phyloP scores from a whole-genome alignment of 1,140 invertebrate species.

The Tribolium madens region DNA sequence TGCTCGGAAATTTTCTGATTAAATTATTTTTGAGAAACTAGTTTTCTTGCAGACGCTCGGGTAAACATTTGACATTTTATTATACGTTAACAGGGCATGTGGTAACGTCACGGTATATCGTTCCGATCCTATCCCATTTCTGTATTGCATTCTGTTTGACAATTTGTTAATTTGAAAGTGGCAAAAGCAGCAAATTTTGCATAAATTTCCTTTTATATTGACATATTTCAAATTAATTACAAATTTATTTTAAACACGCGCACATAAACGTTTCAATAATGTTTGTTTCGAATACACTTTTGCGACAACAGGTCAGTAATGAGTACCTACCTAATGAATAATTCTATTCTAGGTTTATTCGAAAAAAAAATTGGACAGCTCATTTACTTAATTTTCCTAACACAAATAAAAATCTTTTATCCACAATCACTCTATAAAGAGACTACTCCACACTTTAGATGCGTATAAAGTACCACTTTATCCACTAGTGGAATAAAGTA shows the following conservation, averaged over 20 bases:
- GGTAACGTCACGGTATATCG: not conserved
- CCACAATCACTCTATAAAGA: no score
- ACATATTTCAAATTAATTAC: not conserved
- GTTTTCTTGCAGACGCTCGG: not conserved
- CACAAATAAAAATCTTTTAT: not conserved
- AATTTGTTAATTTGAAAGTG: not conserved
- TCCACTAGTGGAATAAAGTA: no score
- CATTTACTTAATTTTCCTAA: not conserved
- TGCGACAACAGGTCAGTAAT: no score
- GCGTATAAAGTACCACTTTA: no score
- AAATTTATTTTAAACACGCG: not conserved
- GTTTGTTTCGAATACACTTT: not conserved
- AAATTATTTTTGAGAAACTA: constrained; percentile 16
- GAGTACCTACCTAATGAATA: no score
- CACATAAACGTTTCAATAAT: not conserved
- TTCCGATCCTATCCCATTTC: not conserved
- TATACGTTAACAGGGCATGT: not conserved
- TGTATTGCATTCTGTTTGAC: not conserved
- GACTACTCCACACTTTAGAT: no score
- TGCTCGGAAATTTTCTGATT: constrained; percentile 11
- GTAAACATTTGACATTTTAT: constrained; percentile 6
- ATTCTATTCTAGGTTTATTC: no score
- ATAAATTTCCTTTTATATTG: not conserved
- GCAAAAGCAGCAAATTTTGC: not conserved
- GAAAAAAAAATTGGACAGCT: not conserved